Conservation (phyloP, 2,888 invertebrate species). For the Anodontia alba region DNA sequence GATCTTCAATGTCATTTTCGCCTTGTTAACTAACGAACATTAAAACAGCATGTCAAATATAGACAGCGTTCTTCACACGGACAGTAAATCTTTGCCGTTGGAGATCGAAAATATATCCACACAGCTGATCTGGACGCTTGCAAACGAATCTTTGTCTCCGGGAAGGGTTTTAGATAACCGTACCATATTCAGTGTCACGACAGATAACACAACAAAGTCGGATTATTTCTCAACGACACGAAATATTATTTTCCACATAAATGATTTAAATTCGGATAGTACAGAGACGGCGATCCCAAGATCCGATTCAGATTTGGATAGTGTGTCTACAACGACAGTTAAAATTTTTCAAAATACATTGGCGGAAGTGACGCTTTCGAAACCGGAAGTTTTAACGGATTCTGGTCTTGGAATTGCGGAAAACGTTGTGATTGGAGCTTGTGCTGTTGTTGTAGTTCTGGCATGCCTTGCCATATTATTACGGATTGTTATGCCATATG, state of each 20-base stretch:
- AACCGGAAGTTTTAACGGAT: constrained; percentile 42
- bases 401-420: constrained; percentile 46
- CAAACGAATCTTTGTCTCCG: neutral
- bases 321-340: constrained; percentile 26
- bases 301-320: neutral
- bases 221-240: neutral
- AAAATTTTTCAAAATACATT: constrained; percentile 13
- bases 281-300: neutral
- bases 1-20: constrained; percentile 11
- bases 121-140: neutral
- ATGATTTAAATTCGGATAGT: neutral
- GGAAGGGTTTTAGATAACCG: neutral
- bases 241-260: neutral
- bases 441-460: constrained; percentile 32
- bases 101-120: neutral
- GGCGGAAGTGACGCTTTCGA: constrained; percentile 49
- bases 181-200: neutral
- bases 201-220: neutral
- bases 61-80: neutral
- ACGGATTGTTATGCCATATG: constrained; percentile 31
- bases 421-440: constrained; percentile 53
- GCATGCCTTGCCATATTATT: constrained; percentile 43
- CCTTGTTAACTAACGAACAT: neutral
- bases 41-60: neutral
- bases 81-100: neutral